Conservation (phyloP, 2,113 vertebrate genomes). For the Lepidiolamprologus cunningtoni region DNA sequence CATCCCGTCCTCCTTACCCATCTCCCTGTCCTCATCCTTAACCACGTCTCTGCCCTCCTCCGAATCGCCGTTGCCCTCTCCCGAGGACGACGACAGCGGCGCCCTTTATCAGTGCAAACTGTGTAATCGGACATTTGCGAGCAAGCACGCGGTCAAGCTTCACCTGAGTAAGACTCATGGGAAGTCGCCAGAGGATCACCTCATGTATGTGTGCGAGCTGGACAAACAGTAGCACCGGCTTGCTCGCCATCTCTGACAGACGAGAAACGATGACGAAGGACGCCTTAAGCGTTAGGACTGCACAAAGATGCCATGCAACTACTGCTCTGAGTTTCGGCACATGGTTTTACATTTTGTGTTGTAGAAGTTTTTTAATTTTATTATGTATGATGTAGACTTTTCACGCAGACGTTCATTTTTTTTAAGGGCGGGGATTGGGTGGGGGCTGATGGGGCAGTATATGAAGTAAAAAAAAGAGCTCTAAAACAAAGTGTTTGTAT, state of each 20-base stretch:
- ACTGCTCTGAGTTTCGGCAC: slow-evolving; percentile 88
- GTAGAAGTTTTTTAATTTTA: slow-evolving; percentile 29
- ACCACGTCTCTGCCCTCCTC: slow-evolving; percentile 40
- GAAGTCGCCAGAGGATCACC: slow-evolving; percentile 97
- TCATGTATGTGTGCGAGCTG: slow-evolving; percentile 92
- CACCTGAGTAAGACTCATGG: slow-evolving; percentile 99
- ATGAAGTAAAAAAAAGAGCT: slow-evolving; percentile 75
- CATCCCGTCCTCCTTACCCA: slow-evolving; percentile 32
- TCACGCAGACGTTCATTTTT: slow-evolving; percentile 44
- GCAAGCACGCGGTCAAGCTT: slow-evolving; percentile 98
- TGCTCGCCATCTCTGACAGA: slow-evolving; percentile 23
- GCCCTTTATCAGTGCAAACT: slow-evolving; percentile 95
- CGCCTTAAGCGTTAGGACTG: slow-evolving; percentile 67
- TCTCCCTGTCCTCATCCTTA: slow-evolving; percentile 45
- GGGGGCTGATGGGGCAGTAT: slow-evolving; percentile 56
- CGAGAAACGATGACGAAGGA: slow-evolving; percentile 54
- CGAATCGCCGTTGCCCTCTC: slow-evolving; percentile 73
- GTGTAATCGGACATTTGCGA: slow-evolving; percentile 98
- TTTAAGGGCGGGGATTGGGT: slow-evolving; percentile 34
- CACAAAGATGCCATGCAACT: slow-evolving; percentile 88
- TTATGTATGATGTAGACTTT: slow-evolving; percentile 62
- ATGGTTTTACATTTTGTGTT: slow-evolving; percentile 79
- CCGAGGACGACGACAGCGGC: slow-evolving; percentile 83
- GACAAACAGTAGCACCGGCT: slow-evolving; percentile 92
- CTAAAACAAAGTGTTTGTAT: slow-evolving; percentile 88